Evolutionary conservation across 2,797 vertebrate genomes (phyloP), one percentile per base, ranked within the genome.

Genomic region (Neosilurus mollespiculum): DNA sequence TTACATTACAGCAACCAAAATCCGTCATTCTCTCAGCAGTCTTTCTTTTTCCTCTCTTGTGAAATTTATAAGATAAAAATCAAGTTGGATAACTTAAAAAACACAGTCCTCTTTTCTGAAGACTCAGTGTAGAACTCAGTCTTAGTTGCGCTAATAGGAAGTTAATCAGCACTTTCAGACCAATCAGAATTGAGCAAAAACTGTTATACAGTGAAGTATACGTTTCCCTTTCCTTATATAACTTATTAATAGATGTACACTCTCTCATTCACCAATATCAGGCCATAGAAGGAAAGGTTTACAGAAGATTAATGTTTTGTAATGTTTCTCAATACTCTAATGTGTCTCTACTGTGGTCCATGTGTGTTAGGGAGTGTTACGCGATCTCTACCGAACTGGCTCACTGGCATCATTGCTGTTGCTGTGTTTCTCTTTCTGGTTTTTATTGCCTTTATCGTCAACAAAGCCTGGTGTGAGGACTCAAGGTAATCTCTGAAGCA

Each of bases 391-490:
- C 94, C 95, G 58, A 94, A 96, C 88, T 95, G 95, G 96, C 91
- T 94, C 0, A 95, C 92, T 0, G 96, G 95, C 18, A 88, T 96
- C 88, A 94, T 96, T 0, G 95, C 96, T 0, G 93, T 95, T 12
- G 71, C 34, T 0, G 91, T 88, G 0, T 97, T 97, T 86, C 94
- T 97, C 7, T 93, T 94, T 88, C 91, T 97, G 43, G 80, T 92
- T 54, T 95, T 96, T 59, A 84, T 95, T 0, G 73, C 24, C 43
- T 88, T 96, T 0, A 76, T 96, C 78, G 91, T 94, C 86, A 96
- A 96, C 82, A 95, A 90, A 88, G 89, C 93, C 34, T 96, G 95
- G 96, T 96, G 93, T n/a, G 92, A 91, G 18, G 24, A 87, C 0
- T 30, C 92, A 66, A 88, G 84, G 95, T 94, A 81, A 59, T 24